Conservation (phyloP, 2,888 invertebrate species). For the Ennomos quercinarius region DNA sequence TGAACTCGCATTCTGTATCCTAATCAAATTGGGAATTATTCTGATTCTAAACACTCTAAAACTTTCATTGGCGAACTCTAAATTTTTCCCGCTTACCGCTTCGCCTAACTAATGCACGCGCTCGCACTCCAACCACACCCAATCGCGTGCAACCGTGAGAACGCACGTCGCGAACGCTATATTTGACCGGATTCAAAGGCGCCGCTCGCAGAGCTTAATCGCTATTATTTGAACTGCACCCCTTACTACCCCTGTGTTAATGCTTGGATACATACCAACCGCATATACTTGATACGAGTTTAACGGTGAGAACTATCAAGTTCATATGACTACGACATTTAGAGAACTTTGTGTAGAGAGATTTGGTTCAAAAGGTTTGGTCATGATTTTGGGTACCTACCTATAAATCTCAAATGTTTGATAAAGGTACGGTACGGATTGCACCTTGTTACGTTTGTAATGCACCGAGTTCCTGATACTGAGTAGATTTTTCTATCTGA, state of each 20-base stretch:
- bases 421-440: too few species aligned
- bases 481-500: too few species aligned
- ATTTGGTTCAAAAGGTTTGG: too few species aligned
- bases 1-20: too few species aligned
- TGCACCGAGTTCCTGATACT: too few species aligned
- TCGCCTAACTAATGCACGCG: slow-evolving; percentile 14
- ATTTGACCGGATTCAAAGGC: slow-evolving; percentile 60
- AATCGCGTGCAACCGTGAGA: slow-evolving; percentile 52
- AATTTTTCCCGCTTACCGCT: slow-evolving; percentile 5
- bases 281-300: background rate
- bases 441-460: too few species aligned
- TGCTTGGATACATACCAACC: slow-evolving; percentile 18
- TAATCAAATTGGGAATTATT: too few species aligned
- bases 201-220: slow-evolving; percentile 58
- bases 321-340: slow-evolving; percentile 1
- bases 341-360: background rate
- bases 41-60: too few species aligned
- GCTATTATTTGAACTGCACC: slow-evolving; percentile 65
- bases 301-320: slow-evolving; percentile 8
- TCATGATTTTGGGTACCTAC: too few species aligned
- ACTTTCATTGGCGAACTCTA: background rate
- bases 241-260: slow-evolving; percentile 38
- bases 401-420: too few species aligned
- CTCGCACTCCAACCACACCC: slow-evolving; percentile 24
- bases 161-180: slow-evolving; percentile 51